A percentile compares a stretch with the other conserved stretches of the same genome.
phyloP scores from a whole-genome alignment of 2,888 invertebrate species.

The Aleiodes alternator region DNA sequence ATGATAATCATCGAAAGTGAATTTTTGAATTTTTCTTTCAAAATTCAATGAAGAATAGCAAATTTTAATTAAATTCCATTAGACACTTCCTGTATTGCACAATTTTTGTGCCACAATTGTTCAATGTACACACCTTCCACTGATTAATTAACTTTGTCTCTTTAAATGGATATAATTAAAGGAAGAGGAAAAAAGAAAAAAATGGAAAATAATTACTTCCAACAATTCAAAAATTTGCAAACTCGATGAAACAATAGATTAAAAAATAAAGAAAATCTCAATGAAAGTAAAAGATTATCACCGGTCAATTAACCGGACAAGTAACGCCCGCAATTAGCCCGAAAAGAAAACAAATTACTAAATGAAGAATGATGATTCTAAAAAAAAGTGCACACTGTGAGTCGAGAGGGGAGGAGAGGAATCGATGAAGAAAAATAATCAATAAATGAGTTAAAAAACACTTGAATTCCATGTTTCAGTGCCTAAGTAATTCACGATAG shows the following conservation, averaged over 20 bases:
- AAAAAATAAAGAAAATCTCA: too few species aligned
- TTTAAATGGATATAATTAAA: too few species aligned
- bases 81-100: too few species aligned
- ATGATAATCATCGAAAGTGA: slow-evolving; percentile 18
- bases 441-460: slow-evolving; percentile 48
- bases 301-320: too few species aligned
- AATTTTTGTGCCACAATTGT: too few species aligned
- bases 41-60: background rate
- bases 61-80: background rate
- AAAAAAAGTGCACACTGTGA: slow-evolving; percentile 1
- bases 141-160: too few species aligned
- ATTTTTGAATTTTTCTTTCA: slow-evolving; percentile 39
- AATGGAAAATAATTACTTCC: too few species aligned
- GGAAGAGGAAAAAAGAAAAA: too few species aligned
- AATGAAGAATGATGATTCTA: slow-evolving; percentile 1
- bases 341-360: background rate
- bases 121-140: too few species aligned
- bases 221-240: too few species aligned
- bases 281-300: too few species aligned
- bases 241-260: too few species aligned
- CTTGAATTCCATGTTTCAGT: slow-evolving; percentile 69
- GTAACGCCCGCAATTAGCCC: background rate
- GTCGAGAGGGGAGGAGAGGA: slow-evolving; percentile 24
- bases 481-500: slow-evolving; percentile 67
- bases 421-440: slow-evolving; percentile 34